phyloP scores from a whole-genome alignment of 2,113 vertebrate genomes.

The Microcebus ravelobensis region DNA sequence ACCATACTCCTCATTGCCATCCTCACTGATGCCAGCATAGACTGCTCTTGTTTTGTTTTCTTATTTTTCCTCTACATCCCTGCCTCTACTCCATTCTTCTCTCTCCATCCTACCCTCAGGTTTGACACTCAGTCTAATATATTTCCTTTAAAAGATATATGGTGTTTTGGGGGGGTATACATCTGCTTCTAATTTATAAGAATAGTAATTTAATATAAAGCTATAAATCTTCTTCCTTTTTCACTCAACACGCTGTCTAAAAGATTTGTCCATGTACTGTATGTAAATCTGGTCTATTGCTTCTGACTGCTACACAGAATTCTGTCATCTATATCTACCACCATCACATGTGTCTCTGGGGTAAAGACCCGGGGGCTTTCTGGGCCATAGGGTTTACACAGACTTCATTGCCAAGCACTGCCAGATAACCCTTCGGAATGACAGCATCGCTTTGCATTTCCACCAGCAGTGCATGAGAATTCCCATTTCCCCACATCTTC shows the following conservation, averaged over 20 bases:
- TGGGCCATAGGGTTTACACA: conserved; percentile 15
- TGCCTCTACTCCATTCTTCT: neutral
- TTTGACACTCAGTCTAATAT: neutral
- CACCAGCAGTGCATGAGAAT: neutral
- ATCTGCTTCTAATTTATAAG: conserved; percentile 73
- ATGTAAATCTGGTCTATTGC: conserved; percentile 60
- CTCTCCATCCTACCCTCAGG: neutral
- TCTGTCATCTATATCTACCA: neutral
- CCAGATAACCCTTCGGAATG: neutral
- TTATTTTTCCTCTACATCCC: neutral
- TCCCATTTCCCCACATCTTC: neutral
- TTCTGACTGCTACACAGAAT: conserved; percentile 49
- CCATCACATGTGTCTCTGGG: neutral
- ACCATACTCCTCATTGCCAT: neutral
- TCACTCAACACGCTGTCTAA: conserved; percentile 61
- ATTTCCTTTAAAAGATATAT: conserved; percentile 46
- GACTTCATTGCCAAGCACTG: neutral
- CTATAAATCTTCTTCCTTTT: conserved; percentile 63
- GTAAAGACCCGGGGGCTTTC: neutral
- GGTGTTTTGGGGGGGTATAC: conserved; percentile 21
- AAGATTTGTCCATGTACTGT: conserved; percentile 30
- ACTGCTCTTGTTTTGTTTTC: neutral
- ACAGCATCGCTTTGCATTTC: neutral
- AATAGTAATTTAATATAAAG: conserved; percentile 71
- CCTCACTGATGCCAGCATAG: neutral